Percentiles rank a stretch among this genome's conserved stretches.
Conservation (phyloP, 2,797 vertebrate genomes). For the Euphonia xanthogaster region DNA sequence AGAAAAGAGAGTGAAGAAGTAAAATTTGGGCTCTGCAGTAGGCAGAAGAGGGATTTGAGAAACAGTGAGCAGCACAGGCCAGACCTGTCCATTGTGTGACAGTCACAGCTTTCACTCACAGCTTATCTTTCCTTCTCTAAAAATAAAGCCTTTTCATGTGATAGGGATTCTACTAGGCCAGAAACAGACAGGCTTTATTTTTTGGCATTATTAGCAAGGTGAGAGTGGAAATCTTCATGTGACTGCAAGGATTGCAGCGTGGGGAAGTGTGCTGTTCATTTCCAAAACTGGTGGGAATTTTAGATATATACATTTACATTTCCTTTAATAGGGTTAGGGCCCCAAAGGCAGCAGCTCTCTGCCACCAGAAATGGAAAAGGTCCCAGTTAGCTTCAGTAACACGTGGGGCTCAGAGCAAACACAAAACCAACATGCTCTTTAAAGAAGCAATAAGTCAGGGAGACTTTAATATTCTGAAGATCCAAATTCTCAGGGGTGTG, state of each 20-base stretch:
- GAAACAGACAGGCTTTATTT: neutral
- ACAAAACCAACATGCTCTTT: slow-evolving; percentile 42
- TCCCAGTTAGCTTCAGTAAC: slow-evolving; percentile 4
- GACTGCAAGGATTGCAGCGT: neutral
- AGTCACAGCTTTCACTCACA: neutral
- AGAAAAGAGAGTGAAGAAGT: neutral
- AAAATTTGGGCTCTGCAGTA: neutral
- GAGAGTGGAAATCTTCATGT: neutral
- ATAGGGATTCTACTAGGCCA: neutral
- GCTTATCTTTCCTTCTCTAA: slow-evolving; percentile 28
- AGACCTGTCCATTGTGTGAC: slow-evolving; percentile 11
- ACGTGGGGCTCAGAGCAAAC: neutral
- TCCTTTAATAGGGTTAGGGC: slow-evolving; percentile 24
- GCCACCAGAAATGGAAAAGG: neutral
- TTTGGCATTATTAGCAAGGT: slow-evolving; percentile 21
- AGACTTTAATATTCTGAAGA: slow-evolving; percentile 28
- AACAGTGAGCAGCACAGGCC: neutral
- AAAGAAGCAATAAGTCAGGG: slow-evolving; percentile 39
- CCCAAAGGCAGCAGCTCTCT: slow-evolving; percentile 32
- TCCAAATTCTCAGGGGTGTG: neutral
- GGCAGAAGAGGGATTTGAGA: neutral
- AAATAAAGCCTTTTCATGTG: slow-evolving; percentile 28
- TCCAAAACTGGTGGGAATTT: slow-evolving; percentile 39
- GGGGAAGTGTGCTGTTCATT: neutral
- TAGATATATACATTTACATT: slow-evolving; percentile 8